phyloP scores from a whole-genome alignment of 2,113 vertebrate species.

The Machaerirhynchus nigripectus region DNA sequence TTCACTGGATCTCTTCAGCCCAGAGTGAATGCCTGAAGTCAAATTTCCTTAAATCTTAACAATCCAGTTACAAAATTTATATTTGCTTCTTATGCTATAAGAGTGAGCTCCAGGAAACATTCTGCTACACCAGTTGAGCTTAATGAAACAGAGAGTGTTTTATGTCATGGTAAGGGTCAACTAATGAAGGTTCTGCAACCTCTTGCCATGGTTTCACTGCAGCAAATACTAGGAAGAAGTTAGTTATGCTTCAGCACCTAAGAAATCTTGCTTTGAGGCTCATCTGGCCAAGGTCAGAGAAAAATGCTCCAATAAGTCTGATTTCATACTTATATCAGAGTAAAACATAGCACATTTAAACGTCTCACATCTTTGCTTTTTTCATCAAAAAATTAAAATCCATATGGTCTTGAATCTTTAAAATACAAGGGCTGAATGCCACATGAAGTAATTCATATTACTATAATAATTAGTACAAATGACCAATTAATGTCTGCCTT shows the following conservation, averaged over 20 bases:
- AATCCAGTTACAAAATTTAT: not conserved
- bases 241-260: not conserved
- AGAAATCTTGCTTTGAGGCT: not conserved
- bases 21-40: not conserved
- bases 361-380: not conserved
- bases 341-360: not conserved
- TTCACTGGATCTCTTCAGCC: not conserved
- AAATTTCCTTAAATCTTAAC: not conserved
- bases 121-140: fast-evolving
- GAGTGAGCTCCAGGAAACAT: not conserved
- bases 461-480: too few relatives aligned
- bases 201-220: not conserved
- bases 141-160: not conserved
- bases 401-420: not conserved
- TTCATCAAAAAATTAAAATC: not conserved
- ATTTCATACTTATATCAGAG: not conserved
- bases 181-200: not conserved
- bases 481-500: not conserved
- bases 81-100: not conserved
- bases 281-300: not conserved
- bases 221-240: not conserved
- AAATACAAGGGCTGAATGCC: not conserved
- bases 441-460: not conserved
- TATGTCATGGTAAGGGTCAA: not conserved
- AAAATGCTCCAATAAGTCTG: not conserved